Evolutionary conservation across 2,888 invertebrate species (phyloP), one percentile per base, ranked within the genome.

Genomic region (Drosophila mettleri): DNA sequence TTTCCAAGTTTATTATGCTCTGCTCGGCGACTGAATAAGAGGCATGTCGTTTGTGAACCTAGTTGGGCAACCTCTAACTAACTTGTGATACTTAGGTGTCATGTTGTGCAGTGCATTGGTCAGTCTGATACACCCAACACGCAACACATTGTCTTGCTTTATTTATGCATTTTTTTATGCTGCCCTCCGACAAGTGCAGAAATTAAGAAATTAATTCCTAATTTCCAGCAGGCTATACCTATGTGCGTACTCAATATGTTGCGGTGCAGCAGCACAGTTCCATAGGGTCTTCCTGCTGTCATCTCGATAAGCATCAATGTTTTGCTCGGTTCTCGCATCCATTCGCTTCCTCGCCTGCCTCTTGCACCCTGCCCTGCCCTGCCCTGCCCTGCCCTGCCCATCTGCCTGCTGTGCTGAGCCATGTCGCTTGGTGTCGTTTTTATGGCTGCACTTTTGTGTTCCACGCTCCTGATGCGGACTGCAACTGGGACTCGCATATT

Each of bases 251-350:
- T 36, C 31, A 39, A 20, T 62, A 41, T 20, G 34, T 51, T 58
- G 48, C 9, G 20, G 41, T 61, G 10, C 2, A 22, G 43, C 43
- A 43, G 43, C 54, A 31, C 43, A 54, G 45, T 46, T 55, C 31
- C 29, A 16, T 45, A 33, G 31, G 45, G 53, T 43, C 43, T 24
- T 36, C 51, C 65, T 86, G 79, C 78, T 89, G 87, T 84, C 90
- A 85, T 84, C 78, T 78, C 90, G 90, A 89, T 89, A 89, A 89
- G 88, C 89, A 89, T 89, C 89, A 89, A 89, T 90, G 89, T 90
- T 89, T 82, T 78, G 80, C 78, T 74, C 80, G 77, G 77, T 78
- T 69, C 60, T 69, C 58, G 53, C 59, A 67, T 62, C 59, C 62
- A 38, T 29, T 63, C 43, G 22, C n/a, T 27, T n/a, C 43, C 43